A percentile compares a stretch with the other conserved stretches of the same genome.
phyloP scores from a whole-genome alignment of 2,797 vertebrate species.

The Pangasius mekongensis region DNA sequence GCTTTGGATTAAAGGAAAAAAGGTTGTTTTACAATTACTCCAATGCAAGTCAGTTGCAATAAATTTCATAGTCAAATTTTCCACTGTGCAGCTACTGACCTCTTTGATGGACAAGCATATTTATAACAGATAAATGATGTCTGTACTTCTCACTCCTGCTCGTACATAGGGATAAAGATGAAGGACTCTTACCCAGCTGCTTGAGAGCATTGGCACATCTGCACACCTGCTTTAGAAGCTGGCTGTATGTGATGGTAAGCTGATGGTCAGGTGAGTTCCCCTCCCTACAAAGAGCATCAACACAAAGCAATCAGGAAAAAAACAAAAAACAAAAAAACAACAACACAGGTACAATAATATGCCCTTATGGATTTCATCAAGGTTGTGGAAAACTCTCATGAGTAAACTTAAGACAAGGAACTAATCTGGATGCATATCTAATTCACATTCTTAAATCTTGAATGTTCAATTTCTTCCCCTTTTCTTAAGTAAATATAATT shows the following conservation, averaged over 20 bases:
- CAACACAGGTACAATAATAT: background rate
- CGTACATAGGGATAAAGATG: background rate
- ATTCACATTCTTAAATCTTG: background rate
- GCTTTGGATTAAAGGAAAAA: background rate
- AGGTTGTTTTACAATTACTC: too few relatives aligned
- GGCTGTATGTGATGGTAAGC: constrained; percentile 74
- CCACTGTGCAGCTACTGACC: background rate
- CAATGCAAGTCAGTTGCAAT: background rate
- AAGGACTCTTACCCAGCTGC: constrained; percentile 70
- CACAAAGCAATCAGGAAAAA: background rate
- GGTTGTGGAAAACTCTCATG: background rate
- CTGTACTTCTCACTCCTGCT: background rate
- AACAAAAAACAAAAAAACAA: background rate
- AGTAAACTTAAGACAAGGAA: background rate
- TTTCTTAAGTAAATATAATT: background rate
- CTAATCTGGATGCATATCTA: background rate
- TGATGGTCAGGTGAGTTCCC: constrained; percentile 79
- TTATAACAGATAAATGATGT: background rate
- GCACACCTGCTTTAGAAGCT: constrained; percentile 80
- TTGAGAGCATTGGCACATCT: constrained; percentile 79
- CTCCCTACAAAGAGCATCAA: constrained; percentile 70
- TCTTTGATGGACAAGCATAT: background rate
- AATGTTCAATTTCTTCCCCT: background rate
- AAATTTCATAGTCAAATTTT: background rate
- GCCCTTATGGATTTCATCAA: background rate